These are phyloP conservation scores for Athene cunicularia DNA, from an alignment of 2,113 vertebrate species.

Conservation along the genomic window DNA sequence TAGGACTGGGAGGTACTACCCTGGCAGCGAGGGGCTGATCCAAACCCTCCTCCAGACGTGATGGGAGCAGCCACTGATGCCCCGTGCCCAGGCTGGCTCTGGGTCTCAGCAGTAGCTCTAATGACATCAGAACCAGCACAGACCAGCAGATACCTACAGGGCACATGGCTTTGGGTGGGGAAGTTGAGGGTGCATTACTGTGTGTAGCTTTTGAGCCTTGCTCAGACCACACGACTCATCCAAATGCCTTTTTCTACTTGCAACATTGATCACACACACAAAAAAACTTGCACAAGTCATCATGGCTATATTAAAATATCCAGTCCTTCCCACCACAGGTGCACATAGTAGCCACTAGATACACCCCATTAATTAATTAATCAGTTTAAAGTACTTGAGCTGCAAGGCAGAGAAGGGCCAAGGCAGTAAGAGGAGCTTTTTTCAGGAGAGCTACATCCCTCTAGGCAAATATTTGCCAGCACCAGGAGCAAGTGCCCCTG, in stretches of 20 bases:
- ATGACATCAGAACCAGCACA: background rate
- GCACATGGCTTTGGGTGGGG: rapidly evolving
- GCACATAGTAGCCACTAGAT: background rate
- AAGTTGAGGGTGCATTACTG: background rate
- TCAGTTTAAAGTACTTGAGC: background rate
- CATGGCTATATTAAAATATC: background rate
- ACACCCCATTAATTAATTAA: background rate
- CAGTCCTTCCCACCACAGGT: background rate
- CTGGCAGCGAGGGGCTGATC: background rate
- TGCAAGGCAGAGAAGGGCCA: background rate
- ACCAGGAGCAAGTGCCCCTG: background rate
- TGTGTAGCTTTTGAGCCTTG: background rate
- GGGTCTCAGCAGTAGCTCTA: background rate
- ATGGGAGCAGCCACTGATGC: background rate
- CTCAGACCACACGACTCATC: background rate
- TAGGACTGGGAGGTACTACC: background rate
- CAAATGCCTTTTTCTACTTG: background rate
- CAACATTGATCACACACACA: background rate
- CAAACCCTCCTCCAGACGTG: background rate
- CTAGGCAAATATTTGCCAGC: background rate
- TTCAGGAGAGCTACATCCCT: background rate
- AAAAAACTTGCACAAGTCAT: background rate
- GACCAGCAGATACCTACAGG: background rate
- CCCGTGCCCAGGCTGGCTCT: rapidly evolving
- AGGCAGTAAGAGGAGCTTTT: background rate